Base-by-base conservation (phyloP, 2,888 invertebrate genomes). In the Saturnia pavonia region DNA sequence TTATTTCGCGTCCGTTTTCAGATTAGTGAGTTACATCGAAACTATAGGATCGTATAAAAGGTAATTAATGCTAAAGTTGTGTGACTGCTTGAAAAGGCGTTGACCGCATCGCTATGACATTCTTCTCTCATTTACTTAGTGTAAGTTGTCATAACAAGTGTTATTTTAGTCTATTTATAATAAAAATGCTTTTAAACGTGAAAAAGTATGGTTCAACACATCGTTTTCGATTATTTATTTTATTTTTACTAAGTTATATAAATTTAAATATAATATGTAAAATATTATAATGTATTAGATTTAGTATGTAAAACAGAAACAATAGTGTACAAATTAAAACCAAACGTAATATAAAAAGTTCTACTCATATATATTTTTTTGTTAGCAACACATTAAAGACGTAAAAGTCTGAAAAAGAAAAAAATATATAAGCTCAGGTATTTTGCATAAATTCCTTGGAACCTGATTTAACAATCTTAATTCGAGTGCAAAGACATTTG, bases 71-170 rank as follows among this genome's bases (percentile, higher is more conserved):
- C 43, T 72, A 74, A 81, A 82, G 77, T 78, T 76, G 85, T 78
- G 71, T 77, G 81, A 82, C 85, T 72, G 76, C 78, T 82, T 80
- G 68, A 69, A 72, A 73, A 86, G 85, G 83, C 87, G 83, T 86
- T 87, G 87, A 87, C 87, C 87, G 84, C 74, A 75, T 78, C 76
- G 69, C 74, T 77, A 75, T 75, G 66, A 71, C 69, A 69, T 69
- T 69, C 69, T 67, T 69, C 43, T 67, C 57, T 57, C 77, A 77
- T 75, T 78, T 79, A 76, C 75, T 74, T 77, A 75, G 72, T 75
- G 74, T 72, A 71, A 75, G 74, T 74, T 68, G n/a, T 25, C 22
- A 65, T 22, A 45, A 48, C 57, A 69, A 43, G 69, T 45, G 69
- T 45, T 63, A 63, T 69, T 48, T 34, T 48, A n/a, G 45, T 16